Percentiles rank a stretch among this genome's conserved stretches.
phyloP scores from a whole-genome alignment of 2,113 vertebrate genomes.

The Gobio gobio region DNA sequence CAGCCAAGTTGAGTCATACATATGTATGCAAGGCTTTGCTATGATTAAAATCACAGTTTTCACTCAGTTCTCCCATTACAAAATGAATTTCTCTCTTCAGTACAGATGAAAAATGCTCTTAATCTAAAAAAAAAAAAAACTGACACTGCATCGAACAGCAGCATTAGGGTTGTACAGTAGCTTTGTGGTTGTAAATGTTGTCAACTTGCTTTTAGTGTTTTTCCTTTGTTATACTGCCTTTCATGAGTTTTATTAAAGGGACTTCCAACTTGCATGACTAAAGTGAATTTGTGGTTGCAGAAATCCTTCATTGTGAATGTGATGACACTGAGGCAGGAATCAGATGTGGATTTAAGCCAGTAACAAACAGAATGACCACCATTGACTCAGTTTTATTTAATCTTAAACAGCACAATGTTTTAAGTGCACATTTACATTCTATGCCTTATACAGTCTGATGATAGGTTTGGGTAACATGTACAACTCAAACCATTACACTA shows the following conservation, averaged over 20 bases:
- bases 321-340: neutral
- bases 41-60: slow-evolving; percentile 55
- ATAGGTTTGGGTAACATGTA: neutral
- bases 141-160: slow-evolving; percentile 71
- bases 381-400: neutral
- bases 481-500: neutral
- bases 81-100: slow-evolving; percentile 57
- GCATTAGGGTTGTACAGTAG: slow-evolving; percentile 83
- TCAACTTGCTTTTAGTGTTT: slow-evolving; percentile 77
- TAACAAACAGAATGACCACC: neutral
- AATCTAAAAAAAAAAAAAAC: slow-evolving; percentile 54
- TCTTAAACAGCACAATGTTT: neutral
- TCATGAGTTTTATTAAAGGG: slow-evolving; percentile 91
- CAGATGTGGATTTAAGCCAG: neutral
- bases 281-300: neutral
- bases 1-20: slow-evolving; percentile 67
- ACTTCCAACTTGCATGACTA: slow-evolving; percentile 73
- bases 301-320: neutral
- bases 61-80: slow-evolving; percentile 42
- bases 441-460: neutral
- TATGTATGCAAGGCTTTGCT: slow-evolving; percentile 68
- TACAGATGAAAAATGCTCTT: slow-evolving; percentile 43
- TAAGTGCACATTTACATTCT: neutral
- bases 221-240: slow-evolving; percentile 81
- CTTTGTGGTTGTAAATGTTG: slow-evolving; percentile 91